Base-by-base conservation (phyloP, 2,888 invertebrate species). In the Agonopterix heracliana region DNA sequence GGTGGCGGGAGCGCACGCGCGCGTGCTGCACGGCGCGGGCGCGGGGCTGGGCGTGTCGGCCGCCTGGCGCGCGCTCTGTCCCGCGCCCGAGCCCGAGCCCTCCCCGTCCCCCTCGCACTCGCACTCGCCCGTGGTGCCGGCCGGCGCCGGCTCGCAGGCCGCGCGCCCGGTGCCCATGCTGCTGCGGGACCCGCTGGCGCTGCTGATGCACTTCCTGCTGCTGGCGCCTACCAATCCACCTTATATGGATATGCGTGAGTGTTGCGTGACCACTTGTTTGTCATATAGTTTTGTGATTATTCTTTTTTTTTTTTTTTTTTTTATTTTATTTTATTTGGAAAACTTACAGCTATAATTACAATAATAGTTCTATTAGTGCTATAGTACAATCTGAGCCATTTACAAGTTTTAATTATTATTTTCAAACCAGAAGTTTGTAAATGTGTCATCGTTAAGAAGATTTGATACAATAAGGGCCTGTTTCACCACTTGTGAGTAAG, bases 201-300 rank as follows among this genome's bases (percentile, higher is more conserved):
- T 98, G 61, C 90, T 98, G 42, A 90, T 97, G 68, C 97, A 98
- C 78, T 92, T 97, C 65, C 90, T 98, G 61, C 89, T 98, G 59
- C 89, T 96, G 54, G 91, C 97, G 56, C 97, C 98, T 13, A 85
- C 94, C 54, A 93, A 95, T 69, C 91, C 98, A 47, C 83, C 84
- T 3, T 73, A 80, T 38, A 51, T 84, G 50, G 96, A 97, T 76
- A 93, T 94, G 89, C 94, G 97, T 97, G 74, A 89, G 91, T 89
- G 54, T 41, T n/a, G 3, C 36, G n/a, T n/a, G n/a, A n/a, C n/a
- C n/a, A n/a, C n/a, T n/a, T n/a, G n/a, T n/a, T n/a, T n/a, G n/a
- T n/a, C n/a, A n/a, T n/a, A n/a, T n/a, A n/a, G n/a, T n/a, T n/a
- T n/a, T n/a, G n/a, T n/a, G n/a, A n/a, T n/a, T n/a, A n/a, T n/a